A percentile compares a stretch with the other conserved stretches of the same genome.
Conservation (phyloP, 2,797 vertebrate genomes). For the Syncerus caffer region DNA sequence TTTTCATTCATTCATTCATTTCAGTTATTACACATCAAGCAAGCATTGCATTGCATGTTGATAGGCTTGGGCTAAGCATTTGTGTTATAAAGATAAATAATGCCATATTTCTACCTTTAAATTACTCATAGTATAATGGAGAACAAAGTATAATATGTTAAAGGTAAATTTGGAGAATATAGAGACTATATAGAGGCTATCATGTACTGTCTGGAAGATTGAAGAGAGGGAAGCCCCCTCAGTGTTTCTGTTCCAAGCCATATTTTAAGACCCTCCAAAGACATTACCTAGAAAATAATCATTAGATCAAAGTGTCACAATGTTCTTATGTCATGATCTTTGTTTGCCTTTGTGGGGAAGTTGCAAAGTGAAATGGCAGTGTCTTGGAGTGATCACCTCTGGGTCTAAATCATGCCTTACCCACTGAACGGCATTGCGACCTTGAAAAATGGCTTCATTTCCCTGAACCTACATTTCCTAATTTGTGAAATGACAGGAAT, state of each 20-base stretch:
- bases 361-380: not conserved
- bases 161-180: not conserved
- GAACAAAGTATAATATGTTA: not conserved
- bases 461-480: not conserved
- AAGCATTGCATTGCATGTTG: not conserved
- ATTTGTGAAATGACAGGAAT: not conserved
- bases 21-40: not conserved
- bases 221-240: not conserved
- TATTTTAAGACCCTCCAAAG: not conserved
- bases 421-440: not conserved
- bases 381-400: not conserved
- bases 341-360: not conserved
- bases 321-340: not conserved
- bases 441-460: not conserved
- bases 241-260: not conserved
- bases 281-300: not conserved
- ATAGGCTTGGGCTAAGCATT: not conserved
- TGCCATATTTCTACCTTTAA: not conserved
- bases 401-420: not conserved
- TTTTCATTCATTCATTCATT: slow-evolving; percentile 34
- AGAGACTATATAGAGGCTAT: not conserved
- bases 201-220: not conserved
- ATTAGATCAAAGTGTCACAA: not conserved
- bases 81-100: not conserved
- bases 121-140: not conserved